Conservation (phyloP, 2,888 invertebrate species). For the Thecophora atra region DNA sequence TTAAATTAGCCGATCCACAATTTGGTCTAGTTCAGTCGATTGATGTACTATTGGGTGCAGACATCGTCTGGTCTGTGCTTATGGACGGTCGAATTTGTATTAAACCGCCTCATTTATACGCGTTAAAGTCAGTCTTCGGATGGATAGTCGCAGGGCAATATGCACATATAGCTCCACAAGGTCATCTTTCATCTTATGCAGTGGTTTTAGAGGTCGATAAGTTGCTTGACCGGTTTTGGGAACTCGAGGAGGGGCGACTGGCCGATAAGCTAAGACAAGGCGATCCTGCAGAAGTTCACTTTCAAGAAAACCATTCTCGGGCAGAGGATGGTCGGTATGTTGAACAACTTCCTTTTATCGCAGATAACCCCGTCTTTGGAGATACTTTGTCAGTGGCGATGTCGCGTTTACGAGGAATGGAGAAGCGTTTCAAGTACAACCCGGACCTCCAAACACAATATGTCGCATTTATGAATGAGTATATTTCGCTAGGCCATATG, state of each 20-base stretch:
- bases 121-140: conserved; percentile 15
- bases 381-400: no score
- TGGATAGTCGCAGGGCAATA: conserved; percentile 11
- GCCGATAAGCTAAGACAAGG: not conserved
- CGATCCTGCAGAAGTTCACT: not conserved
- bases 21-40: not conserved
- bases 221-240: conserved; percentile 14
- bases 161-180: not conserved
- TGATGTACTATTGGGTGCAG: not conserved
- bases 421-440: no score
- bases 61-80: not conserved
- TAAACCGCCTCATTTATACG: not conserved
- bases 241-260: not conserved
- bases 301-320: not conserved
- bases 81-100: not conserved
- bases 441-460: no score
- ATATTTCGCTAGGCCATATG: no score
- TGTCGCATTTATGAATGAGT: no score
- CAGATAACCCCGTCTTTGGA: no score
- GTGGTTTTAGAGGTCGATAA: not conserved
- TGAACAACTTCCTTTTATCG: no score
- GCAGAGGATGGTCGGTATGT: no score
- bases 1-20: not conserved
- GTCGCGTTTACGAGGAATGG: no score
- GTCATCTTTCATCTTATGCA: not conserved